These are phyloP conservation scores for Pollicipes pollicipes DNA, from an alignment of 1,140 invertebrate genomes.

Conservation along the genomic window DNA sequence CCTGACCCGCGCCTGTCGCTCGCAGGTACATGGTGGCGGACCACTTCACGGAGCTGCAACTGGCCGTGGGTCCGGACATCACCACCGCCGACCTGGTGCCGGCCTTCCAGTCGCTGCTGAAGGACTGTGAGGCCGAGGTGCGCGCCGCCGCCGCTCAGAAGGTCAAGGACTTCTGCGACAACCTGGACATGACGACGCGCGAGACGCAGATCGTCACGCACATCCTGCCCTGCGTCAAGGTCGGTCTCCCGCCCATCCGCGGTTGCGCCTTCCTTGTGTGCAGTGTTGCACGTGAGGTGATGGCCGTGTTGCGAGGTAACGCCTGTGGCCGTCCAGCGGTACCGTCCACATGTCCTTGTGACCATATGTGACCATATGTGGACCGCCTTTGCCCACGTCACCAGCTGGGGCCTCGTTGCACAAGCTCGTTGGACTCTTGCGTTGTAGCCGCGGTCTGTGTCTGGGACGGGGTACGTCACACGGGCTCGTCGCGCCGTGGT, in stretches of 20 bases:
- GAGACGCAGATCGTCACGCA: conserved; percentile 92
- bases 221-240: conserved; percentile 90
- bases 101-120: conserved; percentile 63
- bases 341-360: too few species aligned
- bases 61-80: conserved; percentile 89
- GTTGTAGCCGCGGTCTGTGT: too few species aligned
- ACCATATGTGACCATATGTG: too few species aligned
- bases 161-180: conserved; percentile 82
- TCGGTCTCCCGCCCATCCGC: neutral
- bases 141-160: conserved; percentile 91
- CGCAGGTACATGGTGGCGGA: conserved; percentile 98
- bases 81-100: conserved; percentile 85
- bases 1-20: conserved; percentile 25
- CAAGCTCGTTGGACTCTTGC: too few species aligned
- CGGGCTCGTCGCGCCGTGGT: too few species aligned
- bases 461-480: too few species aligned
- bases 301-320: too few species aligned
- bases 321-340: too few species aligned
- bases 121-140: conserved; percentile 96
- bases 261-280: too few species aligned
- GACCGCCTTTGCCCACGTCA: too few species aligned
- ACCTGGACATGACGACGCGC: conserved; percentile 70
- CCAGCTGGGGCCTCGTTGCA: too few species aligned
- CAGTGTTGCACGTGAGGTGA: too few species aligned
- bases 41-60: conserved; percentile 73